Base-by-base conservation (phyloP, 2,888 invertebrate genomes). In the Pilophorus perplexus region DNA sequence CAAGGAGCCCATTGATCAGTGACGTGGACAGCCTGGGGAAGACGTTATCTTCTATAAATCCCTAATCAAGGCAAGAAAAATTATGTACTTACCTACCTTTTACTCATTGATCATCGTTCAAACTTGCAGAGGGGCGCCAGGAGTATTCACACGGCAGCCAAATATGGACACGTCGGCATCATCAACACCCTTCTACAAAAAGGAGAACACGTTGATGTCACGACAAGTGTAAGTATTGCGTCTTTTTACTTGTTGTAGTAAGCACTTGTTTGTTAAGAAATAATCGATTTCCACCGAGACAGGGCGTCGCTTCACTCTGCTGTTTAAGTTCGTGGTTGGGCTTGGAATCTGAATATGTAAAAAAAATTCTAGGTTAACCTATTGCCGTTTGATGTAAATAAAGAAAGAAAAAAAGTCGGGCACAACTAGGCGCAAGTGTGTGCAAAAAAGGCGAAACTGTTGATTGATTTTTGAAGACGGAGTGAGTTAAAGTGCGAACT, bases 81-180 rank as follows among this genome's bases (percentile, higher is more conserved):
- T n/a, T n/a, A n/a, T n/a, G n/a, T n/a, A 2, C n/a, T 12, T 16
- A 40, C 16, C 16, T 40, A 4, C n/a, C 16, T 40, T 40, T 3
- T 40, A 6, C 3, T 40, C n/a, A 6, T 40, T 4, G 16, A 42
- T 42, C 42, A 42, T 42, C 2, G 20, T 5, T 5, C 42, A 37
- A 23, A 4, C 1, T 20, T 12, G 3, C 76, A 90, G 89, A 88
- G 87, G 73, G 99, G 99, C 23, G 98, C 98, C 0, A 84, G 98
- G 67, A 96, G 97, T 76, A 91, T 99, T 71, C 99, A 99, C 79
- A 95, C 96, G 0, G 99, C 99, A 0, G 97, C 98, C 10, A 85
- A 90, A 75, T 93, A 94, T 74, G 99, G 99, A 0, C 97, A 98
- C 76, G 93, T 95, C 3, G 93, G 95, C 25, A 97, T 98, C 75